Evolutionary conservation across 2,113 vertebrate genomes (phyloP).

Genomic region (Tor tambroides): DNA sequence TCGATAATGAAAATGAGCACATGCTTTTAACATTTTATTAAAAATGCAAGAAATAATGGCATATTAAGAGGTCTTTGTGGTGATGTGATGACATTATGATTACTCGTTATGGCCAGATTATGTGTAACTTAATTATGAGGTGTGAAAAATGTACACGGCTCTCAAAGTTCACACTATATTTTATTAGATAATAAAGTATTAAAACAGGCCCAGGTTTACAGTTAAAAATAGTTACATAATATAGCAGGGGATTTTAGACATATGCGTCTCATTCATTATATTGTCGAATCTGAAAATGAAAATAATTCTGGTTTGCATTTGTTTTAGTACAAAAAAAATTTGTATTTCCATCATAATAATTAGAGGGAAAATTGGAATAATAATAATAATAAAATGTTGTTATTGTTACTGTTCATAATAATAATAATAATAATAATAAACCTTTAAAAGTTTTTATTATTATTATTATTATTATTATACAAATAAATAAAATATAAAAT

Average conservation of each 20-base stretch:
- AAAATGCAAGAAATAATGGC: not conserved
- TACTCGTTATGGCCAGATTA: conserved; percentile 11
- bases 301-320: not conserved
- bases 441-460: too few species aligned
- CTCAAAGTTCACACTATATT: not conserved
- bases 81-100: not conserved
- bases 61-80: not conserved
- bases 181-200: not conserved
- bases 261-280: not conserved
- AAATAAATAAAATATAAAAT: too few species aligned
- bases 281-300: not conserved
- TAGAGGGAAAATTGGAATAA: not conserved
- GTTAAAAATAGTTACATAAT: not conserved
- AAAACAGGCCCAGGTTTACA: not conserved
- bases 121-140: not conserved
- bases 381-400: too few species aligned
- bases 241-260: not conserved
- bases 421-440: too few species aligned
- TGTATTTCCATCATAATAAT: not conserved
- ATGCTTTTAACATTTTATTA: not conserved
- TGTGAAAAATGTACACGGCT: not conserved
- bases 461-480: too few species aligned
- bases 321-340: not conserved
- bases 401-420: too few species aligned
- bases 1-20: not conserved